Evolutionary conservation across 2,113 vertebrate genomes (phyloP).

Genomic region (Brachypteracias leptosomus): DNA sequence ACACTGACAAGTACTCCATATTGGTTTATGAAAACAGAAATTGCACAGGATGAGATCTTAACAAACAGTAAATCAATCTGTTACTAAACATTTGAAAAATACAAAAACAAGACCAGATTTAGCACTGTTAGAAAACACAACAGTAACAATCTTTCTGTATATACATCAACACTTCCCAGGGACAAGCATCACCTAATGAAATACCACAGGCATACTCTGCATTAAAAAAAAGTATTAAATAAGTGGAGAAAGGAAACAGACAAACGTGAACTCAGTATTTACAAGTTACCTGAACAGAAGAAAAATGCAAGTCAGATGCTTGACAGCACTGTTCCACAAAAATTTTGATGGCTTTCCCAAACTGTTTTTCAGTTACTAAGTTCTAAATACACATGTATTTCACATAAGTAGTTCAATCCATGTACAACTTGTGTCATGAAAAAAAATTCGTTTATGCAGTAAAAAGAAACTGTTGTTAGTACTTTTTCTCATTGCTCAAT

Average conservation of each 20-base stretch:
- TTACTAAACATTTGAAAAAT: neutral
- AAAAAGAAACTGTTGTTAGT: constrained; percentile 18
- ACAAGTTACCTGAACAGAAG: neutral
- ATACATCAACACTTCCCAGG: neutral
- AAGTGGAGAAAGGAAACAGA: neutral
- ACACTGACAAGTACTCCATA: neutral
- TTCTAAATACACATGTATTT: neutral
- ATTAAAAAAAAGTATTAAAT: neutral
- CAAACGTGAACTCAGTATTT: neutral
- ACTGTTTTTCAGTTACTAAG: neutral
- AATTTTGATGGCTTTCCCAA: neutral
- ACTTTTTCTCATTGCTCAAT: neutral
- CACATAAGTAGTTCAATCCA: no score
- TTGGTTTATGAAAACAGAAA: neutral
- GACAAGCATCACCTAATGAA: neutral
- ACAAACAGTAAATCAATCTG: neutral
- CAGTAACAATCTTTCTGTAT: neutral
- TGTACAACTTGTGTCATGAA: no score
- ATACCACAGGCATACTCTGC: neutral
- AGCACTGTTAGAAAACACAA: neutral
- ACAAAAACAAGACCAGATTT: neutral
- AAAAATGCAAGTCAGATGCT: neutral
- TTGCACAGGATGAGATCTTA: neutral
- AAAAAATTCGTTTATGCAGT: neutral
- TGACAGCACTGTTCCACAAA: neutral